Conservation (phyloP, 2,797 vertebrate species). For the Distichodus sexfasciatus region DNA sequence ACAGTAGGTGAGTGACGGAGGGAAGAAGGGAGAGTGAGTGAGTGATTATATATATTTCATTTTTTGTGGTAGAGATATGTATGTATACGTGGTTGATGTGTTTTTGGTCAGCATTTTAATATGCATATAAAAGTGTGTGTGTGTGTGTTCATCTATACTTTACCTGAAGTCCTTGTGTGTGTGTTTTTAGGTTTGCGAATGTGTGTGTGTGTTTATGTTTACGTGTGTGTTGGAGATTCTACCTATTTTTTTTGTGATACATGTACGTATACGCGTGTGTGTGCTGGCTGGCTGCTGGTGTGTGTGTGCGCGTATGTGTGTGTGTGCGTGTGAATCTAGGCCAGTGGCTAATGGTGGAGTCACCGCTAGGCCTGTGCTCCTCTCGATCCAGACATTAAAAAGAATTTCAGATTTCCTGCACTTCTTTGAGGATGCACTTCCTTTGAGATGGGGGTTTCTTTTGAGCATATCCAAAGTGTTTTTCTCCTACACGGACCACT, state of each 20-base stretch:
- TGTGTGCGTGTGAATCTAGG: slow-evolving; percentile 55
- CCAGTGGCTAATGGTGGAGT: slow-evolving; percentile 56
- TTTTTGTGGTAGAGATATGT: too few relatives aligned
- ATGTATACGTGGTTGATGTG: too few relatives aligned
- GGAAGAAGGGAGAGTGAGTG: too few relatives aligned
- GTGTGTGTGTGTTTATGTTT: background rate
- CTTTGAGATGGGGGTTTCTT: slow-evolving; percentile 60
- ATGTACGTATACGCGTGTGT: background rate
- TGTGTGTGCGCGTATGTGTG: slow-evolving; percentile 41
- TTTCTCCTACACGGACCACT: slow-evolving; percentile 49
- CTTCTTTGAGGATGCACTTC: slow-evolving; percentile 62
- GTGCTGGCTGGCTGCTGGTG: slow-evolving; percentile 29
- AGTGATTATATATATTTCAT: too few relatives aligned
- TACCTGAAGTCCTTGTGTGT: too few relatives aligned
- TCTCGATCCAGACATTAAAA: slow-evolving; percentile 63
- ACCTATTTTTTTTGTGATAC: too few relatives aligned
- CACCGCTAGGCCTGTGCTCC: slow-evolving; percentile 48
- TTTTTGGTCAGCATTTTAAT: too few relatives aligned
- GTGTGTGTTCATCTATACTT: too few relatives aligned
- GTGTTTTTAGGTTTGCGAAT: background rate
- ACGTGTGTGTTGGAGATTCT: background rate
- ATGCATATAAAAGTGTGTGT: too few relatives aligned
- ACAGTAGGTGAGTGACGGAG: too few relatives aligned
- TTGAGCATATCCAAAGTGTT: slow-evolving; percentile 64
- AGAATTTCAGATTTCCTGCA: slow-evolving; percentile 60